Percentiles rank a stretch among this genome's conserved stretches.
These are phyloP conservation scores for Mohoua ochrocephala DNA, from an alignment of 2,113 vertebrate species.

Conservation along the genomic window DNA sequence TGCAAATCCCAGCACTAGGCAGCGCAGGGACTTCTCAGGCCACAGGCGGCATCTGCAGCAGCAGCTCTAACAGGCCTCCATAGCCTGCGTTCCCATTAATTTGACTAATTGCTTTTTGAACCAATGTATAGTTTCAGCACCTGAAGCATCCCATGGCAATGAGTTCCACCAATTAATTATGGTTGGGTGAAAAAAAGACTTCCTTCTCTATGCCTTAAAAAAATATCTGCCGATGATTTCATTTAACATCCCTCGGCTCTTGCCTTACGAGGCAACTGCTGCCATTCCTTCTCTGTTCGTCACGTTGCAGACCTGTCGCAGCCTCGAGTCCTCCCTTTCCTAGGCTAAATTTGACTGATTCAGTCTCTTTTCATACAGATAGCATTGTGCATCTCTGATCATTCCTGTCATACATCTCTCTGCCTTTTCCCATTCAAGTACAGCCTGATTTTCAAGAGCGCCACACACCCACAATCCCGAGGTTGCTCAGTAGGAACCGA, in stretches of 20 bases:
- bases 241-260: background rate
- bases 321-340: background rate
- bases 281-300: background rate
- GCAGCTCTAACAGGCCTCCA: background rate
- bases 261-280: background rate
- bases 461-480: fast-evolving
- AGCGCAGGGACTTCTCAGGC: background rate
- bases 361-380: background rate
- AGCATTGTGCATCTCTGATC: background rate
- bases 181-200: background rate
- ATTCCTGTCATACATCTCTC: background rate
- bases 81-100: constrained; percentile 26
- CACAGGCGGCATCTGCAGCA: background rate
- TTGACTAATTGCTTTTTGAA: constrained; percentile 44
- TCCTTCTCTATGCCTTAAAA: background rate
- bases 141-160: background rate
- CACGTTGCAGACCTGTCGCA: fast-evolving
- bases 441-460: background rate
- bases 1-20: background rate
- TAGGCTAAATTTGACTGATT: background rate
- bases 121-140: background rate
- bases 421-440: background rate
- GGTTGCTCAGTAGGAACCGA: background rate
- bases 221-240: background rate
- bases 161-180: constrained; percentile 33